Percentiles rank a stretch among this genome's conserved stretches.
Conservation (phyloP, 2,888 invertebrate genomes). For the Platycnemis pennipes region DNA sequence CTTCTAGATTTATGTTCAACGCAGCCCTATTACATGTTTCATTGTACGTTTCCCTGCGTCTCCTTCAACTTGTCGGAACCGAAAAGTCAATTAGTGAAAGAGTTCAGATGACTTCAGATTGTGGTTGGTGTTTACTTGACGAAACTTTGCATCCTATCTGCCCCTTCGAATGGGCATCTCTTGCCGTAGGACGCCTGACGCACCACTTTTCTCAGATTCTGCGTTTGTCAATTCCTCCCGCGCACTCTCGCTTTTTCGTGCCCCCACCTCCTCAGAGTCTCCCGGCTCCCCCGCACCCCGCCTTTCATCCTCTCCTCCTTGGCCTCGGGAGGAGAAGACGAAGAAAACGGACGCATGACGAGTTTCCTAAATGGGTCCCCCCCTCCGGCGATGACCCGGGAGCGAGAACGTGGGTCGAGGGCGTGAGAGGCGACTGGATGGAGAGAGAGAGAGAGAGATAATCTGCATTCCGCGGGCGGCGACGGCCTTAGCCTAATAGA, state of each 20-base stretch:
- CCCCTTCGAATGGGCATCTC: too few species aligned
- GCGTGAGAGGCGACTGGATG: background rate
- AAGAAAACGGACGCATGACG: constrained; percentile 3
- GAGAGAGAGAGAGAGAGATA: background rate
- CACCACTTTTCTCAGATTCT: background rate
- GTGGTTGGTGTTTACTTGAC: too few species aligned
- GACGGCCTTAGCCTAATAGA: background rate
- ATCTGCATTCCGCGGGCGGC: constrained; percentile 1
- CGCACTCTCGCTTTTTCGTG: background rate
- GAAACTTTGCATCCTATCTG: too few species aligned
- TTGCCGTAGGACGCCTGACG: background rate
- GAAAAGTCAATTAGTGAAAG: too few species aligned
- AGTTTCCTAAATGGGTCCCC: background rate
- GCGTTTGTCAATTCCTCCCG: background rate
- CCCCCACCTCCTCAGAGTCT: background rate
- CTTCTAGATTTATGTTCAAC: too few species aligned
- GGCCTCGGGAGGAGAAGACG: background rate
- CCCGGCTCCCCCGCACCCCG: background rate
- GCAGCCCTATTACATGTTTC: too few species aligned
- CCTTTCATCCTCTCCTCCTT: background rate
- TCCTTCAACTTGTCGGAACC: too few species aligned
- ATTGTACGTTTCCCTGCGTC: too few species aligned
- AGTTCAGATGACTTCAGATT: too few species aligned
- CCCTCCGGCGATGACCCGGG: background rate
- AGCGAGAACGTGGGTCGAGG: background rate